A percentile compares a stretch with the other conserved stretches of the same genome.
Conservation (phyloP, 2,888 invertebrate genomes). For the Periphyllus acericola region DNA sequence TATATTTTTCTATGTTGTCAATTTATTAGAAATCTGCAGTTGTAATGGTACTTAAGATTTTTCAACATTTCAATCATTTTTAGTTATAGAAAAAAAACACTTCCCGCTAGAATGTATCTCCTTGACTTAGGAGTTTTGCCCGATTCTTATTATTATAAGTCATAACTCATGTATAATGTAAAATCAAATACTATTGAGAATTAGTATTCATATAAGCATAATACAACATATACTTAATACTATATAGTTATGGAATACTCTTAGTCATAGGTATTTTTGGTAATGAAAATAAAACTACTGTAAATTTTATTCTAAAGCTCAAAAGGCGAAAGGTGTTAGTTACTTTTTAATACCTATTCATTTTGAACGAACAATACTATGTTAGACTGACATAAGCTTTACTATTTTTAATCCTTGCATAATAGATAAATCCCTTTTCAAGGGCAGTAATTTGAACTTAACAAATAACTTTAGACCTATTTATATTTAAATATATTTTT, state of each 20-base stretch:
- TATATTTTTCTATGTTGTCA: too few species aligned
- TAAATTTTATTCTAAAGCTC: neutral
- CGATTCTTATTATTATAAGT: too few species aligned
- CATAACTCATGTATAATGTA: too few species aligned
- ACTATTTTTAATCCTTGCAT: neutral
- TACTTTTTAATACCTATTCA: constrained; percentile 1
- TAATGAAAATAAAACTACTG: neutral
- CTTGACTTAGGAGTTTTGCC: too few species aligned
- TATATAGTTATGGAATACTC: neutral
- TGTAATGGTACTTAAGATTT: too few species aligned
- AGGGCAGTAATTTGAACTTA: neutral
- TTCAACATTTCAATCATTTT: neutral
- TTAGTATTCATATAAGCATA: neutral
- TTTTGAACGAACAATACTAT: neutral
- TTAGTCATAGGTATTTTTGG: neutral
- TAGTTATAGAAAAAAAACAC: too few species aligned
- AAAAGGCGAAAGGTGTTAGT: neutral
- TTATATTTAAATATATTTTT: neutral
- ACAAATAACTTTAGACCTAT: neutral
- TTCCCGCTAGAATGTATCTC: too few species aligned
- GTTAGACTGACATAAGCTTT: neutral
- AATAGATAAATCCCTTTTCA: neutral
- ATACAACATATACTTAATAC: neutral
- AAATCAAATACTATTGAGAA: neutral
- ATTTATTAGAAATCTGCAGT: too few species aligned